These are phyloP conservation scores for Tautogolabrus adspersus DNA, from an alignment of 2,113 vertebrate genomes.

Conservation along the genomic window DNA sequence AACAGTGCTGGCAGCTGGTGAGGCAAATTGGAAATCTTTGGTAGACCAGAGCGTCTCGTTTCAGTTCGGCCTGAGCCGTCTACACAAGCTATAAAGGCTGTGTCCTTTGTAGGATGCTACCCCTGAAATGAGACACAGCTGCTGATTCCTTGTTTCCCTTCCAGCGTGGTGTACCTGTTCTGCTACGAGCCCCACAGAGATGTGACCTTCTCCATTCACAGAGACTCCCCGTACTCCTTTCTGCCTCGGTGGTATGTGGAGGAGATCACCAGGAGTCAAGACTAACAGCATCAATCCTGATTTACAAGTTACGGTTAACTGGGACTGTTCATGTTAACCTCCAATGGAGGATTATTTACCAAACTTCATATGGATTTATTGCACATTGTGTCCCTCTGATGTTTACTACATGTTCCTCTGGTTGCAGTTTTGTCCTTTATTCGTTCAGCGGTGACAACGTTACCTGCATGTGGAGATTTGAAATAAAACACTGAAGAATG, in stretches of 20 bases:
- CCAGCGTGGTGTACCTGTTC: slow-evolving; percentile 89
- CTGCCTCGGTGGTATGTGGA: slow-evolving; percentile 88
- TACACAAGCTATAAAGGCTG: too few relatives aligned
- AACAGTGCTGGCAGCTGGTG: too few relatives aligned
- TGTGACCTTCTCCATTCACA: slow-evolving; percentile 87
- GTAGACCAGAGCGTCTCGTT: too few relatives aligned
- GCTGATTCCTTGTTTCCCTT: slow-evolving; percentile 3
- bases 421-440: not conserved
- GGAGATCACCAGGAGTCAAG: slow-evolving; percentile 62
- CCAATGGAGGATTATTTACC: slow-evolving; percentile 16
- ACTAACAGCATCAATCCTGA: slow-evolving; percentile 24
- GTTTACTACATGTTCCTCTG: not conserved
- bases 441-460: not conserved
- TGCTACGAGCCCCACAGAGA: slow-evolving; percentile 87
- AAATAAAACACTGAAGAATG: slow-evolving; percentile 13
- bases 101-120: not conserved
- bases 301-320: not conserved
- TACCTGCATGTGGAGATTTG: slow-evolving; percentile 1
- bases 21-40: too few relatives aligned
- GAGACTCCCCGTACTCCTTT: slow-evolving; percentile 82
- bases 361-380: not conserved
- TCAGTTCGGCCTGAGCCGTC: too few relatives aligned
- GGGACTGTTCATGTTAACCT: not conserved
- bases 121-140: not conserved
- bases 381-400: not conserved